Evolutionary conservation across 2,797 vertebrate species (phyloP), one percentile per base, ranked within the genome.

Genomic region (Sebastes elongatus): DNA sequence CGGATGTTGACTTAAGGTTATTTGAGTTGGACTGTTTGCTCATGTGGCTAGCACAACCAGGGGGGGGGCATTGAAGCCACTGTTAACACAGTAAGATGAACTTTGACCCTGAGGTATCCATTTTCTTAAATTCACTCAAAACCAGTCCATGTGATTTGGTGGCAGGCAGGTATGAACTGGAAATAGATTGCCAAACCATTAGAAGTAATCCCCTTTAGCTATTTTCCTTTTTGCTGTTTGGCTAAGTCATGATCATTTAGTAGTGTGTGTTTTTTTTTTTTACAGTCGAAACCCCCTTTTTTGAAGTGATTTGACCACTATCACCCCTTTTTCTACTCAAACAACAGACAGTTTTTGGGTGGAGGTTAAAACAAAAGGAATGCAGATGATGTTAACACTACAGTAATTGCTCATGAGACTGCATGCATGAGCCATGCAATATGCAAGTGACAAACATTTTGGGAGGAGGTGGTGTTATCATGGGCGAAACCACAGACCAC

Each of bases 41-140:
- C 77, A 81, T 89, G 84, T 75, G 56, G 80, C 81, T 68, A 88
- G 66, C 86, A 63, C 77, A 80, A 52, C 60, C 71, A 78, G 76
- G 72, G 72, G n/a, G n/a, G 61, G 61, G 25, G 35, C 71, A 81
- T 68, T 65, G 55, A 67, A 78, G 80, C 70, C 77, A 68, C 82
- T 68, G 81, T 81, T 89, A 78, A 91, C 82, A 79, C 70, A 85
- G 86, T 79, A 74, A 75, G 35, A 78, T 93, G 91, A 93, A 89
- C 94, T 95, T 94, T 94, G 92, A 94, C 92, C 92, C 93, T 42
- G 74, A 86, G 88, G 91, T 88, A 86, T 93, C 93, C 93, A 93
- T 94, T 94, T 94, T 95, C 89, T 89, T 80, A 82, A 85, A 87
- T 80, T 85, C 62, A 32, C 59, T 75, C 71, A 66, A 83, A 83